Conservation (phyloP, 2,113 vertebrate species). For the Orycteropus afer region DNA sequence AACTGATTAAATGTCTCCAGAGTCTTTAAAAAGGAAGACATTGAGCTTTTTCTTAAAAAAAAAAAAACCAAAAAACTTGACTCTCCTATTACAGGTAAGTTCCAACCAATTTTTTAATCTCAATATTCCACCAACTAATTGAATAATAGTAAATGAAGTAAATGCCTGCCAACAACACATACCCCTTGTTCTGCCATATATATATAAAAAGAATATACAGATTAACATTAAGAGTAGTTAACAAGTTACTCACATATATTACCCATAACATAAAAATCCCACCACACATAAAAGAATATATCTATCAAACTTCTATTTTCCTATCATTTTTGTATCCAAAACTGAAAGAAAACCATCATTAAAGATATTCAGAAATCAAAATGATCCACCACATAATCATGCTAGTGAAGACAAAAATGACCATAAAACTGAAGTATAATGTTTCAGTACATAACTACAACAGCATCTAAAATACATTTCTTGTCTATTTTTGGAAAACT, state of each 20-base stretch:
- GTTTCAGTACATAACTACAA: neutral
- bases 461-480: neutral
- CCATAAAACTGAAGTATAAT: neutral
- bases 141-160: neutral
- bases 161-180: neutral
- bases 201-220: neutral
- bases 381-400: neutral
- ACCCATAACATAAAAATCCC: neutral
- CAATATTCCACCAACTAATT: neutral
- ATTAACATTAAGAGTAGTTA: conserved; percentile 5
- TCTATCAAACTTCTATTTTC: neutral
- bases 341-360: neutral
- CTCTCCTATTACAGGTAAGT: neutral
- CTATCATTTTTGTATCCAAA: conserved; percentile 28
- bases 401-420: neutral
- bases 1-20: neutral
- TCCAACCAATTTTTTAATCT: neutral
- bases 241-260: neutral
- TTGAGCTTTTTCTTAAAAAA: neutral
- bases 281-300: neutral
- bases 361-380: conserved; percentile 2
- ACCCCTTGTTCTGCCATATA: neutral
- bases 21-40: neutral
- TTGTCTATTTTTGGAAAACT: conserved; percentile 15
- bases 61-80: neutral